These are phyloP conservation scores for Trogon melanurus DNA, from an alignment of 2,113 vertebrate genomes.

Conservation along the genomic window DNA sequence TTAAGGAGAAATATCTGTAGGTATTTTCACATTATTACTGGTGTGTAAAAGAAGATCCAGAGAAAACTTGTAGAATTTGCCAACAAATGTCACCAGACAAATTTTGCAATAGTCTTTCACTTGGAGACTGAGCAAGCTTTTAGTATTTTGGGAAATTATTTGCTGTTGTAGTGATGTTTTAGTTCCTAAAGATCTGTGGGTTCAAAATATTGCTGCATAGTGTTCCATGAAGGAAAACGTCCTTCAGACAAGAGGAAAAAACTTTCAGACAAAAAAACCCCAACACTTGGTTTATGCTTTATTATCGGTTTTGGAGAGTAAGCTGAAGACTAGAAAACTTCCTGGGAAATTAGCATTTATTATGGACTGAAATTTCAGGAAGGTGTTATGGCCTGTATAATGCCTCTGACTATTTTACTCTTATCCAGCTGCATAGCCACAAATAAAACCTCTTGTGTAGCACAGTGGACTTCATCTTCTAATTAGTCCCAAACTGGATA, in stretches of 20 bases:
- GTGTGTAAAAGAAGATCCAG: background rate
- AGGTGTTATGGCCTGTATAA: background rate
- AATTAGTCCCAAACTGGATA: slow-evolving; percentile 6
- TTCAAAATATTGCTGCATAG: background rate
- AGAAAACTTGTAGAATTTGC: background rate
- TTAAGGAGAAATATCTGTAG: background rate
- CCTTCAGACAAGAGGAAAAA: background rate
- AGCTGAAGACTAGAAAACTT: background rate
- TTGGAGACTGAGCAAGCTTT: background rate
- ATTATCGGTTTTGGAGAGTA: background rate
- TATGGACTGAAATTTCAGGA: background rate
- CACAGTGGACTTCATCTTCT: background rate
- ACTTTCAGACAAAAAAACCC: background rate
- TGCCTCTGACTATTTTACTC: background rate
- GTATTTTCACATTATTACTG: background rate
- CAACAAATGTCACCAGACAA: background rate
- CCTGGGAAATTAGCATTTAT: background rate
- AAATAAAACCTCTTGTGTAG: background rate
- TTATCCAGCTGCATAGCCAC: background rate
- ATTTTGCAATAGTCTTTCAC: background rate
- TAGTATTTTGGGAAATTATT: background rate
- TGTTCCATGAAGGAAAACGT: background rate
- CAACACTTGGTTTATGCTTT: background rate
- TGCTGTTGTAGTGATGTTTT: background rate
- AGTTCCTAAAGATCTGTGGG: background rate